Conservation (phyloP, 1,140 invertebrate species). For the Bombus ignitus region DNA sequence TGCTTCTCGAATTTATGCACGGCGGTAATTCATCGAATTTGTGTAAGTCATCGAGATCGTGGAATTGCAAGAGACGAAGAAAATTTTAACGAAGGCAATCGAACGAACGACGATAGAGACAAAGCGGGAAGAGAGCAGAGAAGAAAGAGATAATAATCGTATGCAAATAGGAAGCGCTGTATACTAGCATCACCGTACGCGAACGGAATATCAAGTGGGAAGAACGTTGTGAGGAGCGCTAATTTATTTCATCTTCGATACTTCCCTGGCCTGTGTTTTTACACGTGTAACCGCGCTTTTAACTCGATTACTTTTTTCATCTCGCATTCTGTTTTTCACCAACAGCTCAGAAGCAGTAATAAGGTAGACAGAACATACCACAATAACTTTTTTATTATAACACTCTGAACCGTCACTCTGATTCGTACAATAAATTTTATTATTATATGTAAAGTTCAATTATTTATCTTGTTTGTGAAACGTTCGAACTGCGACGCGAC, state of each 20-base stretch:
- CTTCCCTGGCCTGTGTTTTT: too few relatives aligned
- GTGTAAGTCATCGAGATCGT: background rate
- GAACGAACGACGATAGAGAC: background rate
- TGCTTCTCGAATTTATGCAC: too few relatives aligned
- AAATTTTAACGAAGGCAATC: background rate
- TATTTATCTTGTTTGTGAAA: too few relatives aligned
- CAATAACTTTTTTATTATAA: too few relatives aligned
- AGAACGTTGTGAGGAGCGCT: background rate
- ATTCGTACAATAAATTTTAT: too few relatives aligned
- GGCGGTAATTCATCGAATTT: background rate
- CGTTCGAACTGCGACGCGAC: too few relatives aligned
- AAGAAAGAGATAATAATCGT: background rate
- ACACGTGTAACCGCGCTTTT: background rate
- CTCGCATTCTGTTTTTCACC: background rate
- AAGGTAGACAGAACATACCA: too few relatives aligned
- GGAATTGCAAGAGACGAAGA: too few relatives aligned
- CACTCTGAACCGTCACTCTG: too few relatives aligned
- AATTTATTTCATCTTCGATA: conserved; percentile 7
- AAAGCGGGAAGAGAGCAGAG: too few relatives aligned
- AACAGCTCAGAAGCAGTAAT: too few relatives aligned
- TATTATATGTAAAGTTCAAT: too few relatives aligned
- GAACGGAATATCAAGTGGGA: background rate
- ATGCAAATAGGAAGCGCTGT: conserved; percentile 1
- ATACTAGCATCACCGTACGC: background rate
- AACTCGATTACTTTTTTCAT: background rate